Base-by-base conservation (phyloP, 2,113 vertebrate genomes). In the Lepisosteus oculatus region DNA sequence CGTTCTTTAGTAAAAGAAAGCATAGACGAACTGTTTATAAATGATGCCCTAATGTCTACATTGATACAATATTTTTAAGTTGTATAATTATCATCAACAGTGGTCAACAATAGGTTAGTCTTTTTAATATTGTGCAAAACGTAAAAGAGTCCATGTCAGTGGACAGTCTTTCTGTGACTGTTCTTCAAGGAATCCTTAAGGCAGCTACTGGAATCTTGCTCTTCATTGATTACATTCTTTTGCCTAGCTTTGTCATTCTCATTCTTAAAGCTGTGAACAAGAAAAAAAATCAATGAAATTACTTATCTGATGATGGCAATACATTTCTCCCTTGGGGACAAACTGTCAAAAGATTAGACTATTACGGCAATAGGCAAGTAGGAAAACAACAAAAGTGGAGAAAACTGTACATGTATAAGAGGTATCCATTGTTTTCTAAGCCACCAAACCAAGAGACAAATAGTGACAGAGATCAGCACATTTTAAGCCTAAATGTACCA, bases 171-270 rank as follows among this genome's bases (percentile, higher is more conserved):
- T 68, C 57, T 62, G 68, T 66, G 65, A 54, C 45, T 77, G 54
- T 43, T 76, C 77, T 73, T 76, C 80, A 65, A 71, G 29, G 63
- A 67, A 75, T 61, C 73, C 55, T 56, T 43, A 61, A 67, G 67
- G 61, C 70, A 61, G 57, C 69, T 67, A 62, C 55, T 7, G 69
- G 66, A 77, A 64, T 76, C 73, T 64, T 68, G 69, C 43, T 73
- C 55, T 78, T 66, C 65, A 61, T 64, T 72, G 45, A 76, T 87
- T 85, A 93, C 81, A 92, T 86, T 12, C 89, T 92, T 81, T 93
- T 94, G 65, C 90, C 92, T 80, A 95, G 88, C 77, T 92, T 94
- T 83, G 93, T 90, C 91, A 93, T 92, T 88, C 91, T 94, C 78
- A 93, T 89, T 83, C 89, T 92, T 77, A 94, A 82, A 73, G 92